Evolutionary conservation across 2,888 invertebrate genomes (phyloP), one percentile per base, ranked within the genome.

Genomic region (Volucella inanis): DNA sequence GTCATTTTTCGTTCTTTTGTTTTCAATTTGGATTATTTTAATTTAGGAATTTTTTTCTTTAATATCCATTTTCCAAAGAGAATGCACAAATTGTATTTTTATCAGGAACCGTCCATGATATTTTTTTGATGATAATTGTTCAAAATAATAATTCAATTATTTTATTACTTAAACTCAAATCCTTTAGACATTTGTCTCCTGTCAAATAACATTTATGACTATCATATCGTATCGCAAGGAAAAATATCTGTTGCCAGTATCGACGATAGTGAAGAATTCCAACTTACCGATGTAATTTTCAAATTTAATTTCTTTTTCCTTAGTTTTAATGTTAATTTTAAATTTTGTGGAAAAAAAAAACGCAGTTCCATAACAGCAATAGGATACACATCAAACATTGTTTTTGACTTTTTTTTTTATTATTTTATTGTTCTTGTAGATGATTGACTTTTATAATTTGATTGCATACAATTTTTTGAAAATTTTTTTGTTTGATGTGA

Each of bases 201-300:
- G 92, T 94, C 94, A 91, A 94, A 97, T 93, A 95, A 97, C 93
- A 92, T 97, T 93, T 93, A 94, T 93, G 96, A 97, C 93, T 98
- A 98, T 94, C 93, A 95, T 94, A 97, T 96, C 95, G 94, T 98
- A 92, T 95, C 98, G 92, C 98, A 98, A 94, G 98, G 98, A 93
- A 97, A 97, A 94, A 95, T 95, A 89, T 96, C 97, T 90, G 98
- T 98, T 92, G 97, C 98, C 91, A 95, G 95, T 93, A 95, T 98
- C 92, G 97, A 98, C 93, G 98, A 98, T 93, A 94, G 94, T 90
- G 98, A 97, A 93, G 98, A 98, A 94, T 95, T 96, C 94, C 88
- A 87, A 88, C 93, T 96, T 91, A 97, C 97, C 90, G 96, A 96
- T 94, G 96, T 96, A 96, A 96, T 91, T 91, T 87, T 75, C 84